Base-by-base conservation (phyloP, 2,888 invertebrate species). In the Lycaena phlaeas region DNA sequence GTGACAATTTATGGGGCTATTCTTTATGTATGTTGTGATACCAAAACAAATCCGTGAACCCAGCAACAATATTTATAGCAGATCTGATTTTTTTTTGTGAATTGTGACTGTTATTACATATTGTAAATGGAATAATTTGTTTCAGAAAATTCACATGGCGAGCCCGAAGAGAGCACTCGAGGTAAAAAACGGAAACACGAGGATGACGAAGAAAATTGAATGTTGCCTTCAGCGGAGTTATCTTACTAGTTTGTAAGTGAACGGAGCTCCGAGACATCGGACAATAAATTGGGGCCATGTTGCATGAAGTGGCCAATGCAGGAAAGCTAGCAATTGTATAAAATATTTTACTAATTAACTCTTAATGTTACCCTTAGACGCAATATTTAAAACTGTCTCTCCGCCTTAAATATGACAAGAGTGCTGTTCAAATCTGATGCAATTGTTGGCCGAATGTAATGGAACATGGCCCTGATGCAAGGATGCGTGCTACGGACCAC, bases 171-270 rank as follows among this genome's bases (percentile, higher is more conserved):
- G 57, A 84, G 87, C 59, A 86, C 87, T 61, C 77, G 87, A 57
- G 87, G 87, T 68, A 87, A 87, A 68, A 87, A 87, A 56, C 84
- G 87, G 64, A 87, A 87, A 82, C 86, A 86, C 47, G 87, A 87
- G 54, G 87, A 86, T 28, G 84, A 82, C n/a, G 78, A 82, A 27
- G 84, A 86, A 44, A 85, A 84, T 68, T 85, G 77, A 84, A 71
- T 64, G 68, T 69, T 74, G 81, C 82, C 79, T 79, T 81, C 74
- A 54, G 71, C 69, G 72, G 75, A 72, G 73, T 73, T 71, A 70
- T 73, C 78, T 73, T 76, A 76, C 75, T 79, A 81, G 79, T 68
- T 77, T 63, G 76, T 82, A 84, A 82, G 82, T 78, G 76, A 78
- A 79, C 77, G 79, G 76, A 70, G 71, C 75, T 76, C 79, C 78